Evolutionary conservation across 2,888 invertebrate species (phyloP), one percentile per base, ranked within the genome.

Genomic region (Tryphoninae sp.): DNA sequence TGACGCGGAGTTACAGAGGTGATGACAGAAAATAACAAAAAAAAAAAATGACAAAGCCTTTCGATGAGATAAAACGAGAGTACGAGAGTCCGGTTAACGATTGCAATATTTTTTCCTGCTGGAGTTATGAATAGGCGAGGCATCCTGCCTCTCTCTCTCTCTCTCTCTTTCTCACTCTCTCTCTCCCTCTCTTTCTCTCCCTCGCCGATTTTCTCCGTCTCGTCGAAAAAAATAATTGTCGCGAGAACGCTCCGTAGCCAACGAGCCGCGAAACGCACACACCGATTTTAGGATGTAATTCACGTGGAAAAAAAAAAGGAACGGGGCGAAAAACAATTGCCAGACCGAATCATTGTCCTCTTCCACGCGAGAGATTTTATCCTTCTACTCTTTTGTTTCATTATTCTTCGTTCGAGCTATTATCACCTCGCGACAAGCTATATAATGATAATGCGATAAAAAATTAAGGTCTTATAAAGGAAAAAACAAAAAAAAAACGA

Each of bases 101-200:
- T 81, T 75, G 75, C 78, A 78, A 78, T 69, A 81, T 81, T 67
- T 81, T 81, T 81, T 71, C 62, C 78, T 77, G 65, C 22, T 75
- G 75, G 78, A 72, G 78, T 81, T 78, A 81, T 81, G 81, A 81
- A 81, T 78, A 78, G 81, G 65, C 72, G 78, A 78, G 81, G 75
- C 78, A 78, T 81, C 81, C 81, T 78, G 81, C 78, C 42, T 19
- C 45, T 42, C 51, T 55, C 55, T 51, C 51, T 19, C 65, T 40
- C 55, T 51, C 42, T 6, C 65, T 55, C 55, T 51, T 42, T 19
- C 65, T 40, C 55, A 42, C 42, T 6, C 65, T 42, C 51, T 62
- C 55, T 51, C 51, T 19, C 65, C 22, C 55, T 51, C 42, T 7
- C 65, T 40, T 45, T 67, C 59, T 19, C 9, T n/a, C 59, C 61